Conservation (phyloP, 2,113 vertebrate genomes). For the Axis porcinus region DNA sequence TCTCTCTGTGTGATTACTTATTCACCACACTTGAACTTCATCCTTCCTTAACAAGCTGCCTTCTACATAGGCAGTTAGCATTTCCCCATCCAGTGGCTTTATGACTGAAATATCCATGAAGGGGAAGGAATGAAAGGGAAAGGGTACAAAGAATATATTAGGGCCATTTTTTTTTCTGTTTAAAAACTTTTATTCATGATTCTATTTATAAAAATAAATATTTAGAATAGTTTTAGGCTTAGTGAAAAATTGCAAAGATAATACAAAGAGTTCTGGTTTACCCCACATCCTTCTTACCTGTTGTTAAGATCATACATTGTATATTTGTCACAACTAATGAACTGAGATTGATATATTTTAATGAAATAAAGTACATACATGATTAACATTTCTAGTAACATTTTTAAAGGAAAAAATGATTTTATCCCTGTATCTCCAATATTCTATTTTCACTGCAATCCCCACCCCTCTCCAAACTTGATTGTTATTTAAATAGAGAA, state of each 20-base stretch:
- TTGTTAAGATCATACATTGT: neutral
- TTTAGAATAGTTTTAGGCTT: neutral
- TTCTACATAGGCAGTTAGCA: neutral
- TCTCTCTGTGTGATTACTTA: neutral
- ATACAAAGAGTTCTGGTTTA: neutral
- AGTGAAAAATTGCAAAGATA: neutral
- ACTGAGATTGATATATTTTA: neutral
- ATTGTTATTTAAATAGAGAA: constrained; percentile 8
- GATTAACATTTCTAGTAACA: neutral
- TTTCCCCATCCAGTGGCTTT: too few relatives aligned
- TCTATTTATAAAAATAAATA: neutral
- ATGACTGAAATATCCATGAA: neutral
- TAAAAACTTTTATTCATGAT: neutral
- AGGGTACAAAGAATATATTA: neutral
- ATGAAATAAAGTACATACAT: neutral
- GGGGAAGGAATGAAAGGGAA: neutral
- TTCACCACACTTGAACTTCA: neutral
- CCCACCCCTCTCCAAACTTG: neutral
- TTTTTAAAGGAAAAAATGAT: neutral
- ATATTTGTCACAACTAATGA: neutral
- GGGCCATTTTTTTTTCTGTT: neutral
- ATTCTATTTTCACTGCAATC: neutral
- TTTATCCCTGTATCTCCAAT: neutral
- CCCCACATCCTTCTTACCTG: neutral
- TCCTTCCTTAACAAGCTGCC: neutral